phyloP scores from a whole-genome alignment of 2,797 vertebrate species.

The Manis crassicaudata region DNA sequence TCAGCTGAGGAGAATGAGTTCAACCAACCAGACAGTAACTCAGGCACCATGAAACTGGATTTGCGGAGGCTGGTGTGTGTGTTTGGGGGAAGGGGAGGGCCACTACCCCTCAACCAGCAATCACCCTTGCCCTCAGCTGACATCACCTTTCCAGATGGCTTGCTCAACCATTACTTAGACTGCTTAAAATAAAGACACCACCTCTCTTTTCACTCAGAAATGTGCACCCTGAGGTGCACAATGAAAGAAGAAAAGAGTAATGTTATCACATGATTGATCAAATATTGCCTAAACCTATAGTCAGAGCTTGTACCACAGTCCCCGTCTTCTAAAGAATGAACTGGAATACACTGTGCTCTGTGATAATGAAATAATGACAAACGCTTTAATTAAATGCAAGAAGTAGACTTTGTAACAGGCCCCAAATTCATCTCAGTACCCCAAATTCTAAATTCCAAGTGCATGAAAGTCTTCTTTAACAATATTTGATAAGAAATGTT shows the following conservation, averaged over 20 bases:
- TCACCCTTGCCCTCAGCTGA: conserved; percentile 59
- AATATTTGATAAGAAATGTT: conserved; percentile 44
- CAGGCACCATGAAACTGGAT: conserved; percentile 50
- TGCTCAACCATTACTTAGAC: neutral
- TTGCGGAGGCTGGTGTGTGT: conserved; percentile 4
- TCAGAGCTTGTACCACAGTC: neutral
- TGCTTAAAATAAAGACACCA: conserved; percentile 65
- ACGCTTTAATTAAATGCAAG: conserved; percentile 76
- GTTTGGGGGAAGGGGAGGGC: neutral
- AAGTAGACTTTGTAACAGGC: conserved; percentile 46
- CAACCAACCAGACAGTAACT: conserved; percentile 61
- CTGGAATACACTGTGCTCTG: conserved; percentile 20
- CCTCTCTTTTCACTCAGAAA: conserved; percentile 58
- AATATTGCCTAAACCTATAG: neutral
- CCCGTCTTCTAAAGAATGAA: conserved; percentile 53
- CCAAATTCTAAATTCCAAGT: conserved; percentile 36
- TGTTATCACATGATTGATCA: conserved; percentile 8
- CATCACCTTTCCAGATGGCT: conserved; percentile 73
- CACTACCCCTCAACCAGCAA: conserved; percentile 3
- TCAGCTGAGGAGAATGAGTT: conserved; percentile 63
- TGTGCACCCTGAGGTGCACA: conserved; percentile 22
- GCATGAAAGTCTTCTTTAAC: conserved; percentile 53
- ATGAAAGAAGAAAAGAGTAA: neutral
- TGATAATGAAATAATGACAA: conserved; percentile 58
- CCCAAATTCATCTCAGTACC: conserved; percentile 25